Base-by-base conservation (phyloP, 37 sponge, comb jelly and placozoan species). In the Aplysina aerophoba region DNA sequence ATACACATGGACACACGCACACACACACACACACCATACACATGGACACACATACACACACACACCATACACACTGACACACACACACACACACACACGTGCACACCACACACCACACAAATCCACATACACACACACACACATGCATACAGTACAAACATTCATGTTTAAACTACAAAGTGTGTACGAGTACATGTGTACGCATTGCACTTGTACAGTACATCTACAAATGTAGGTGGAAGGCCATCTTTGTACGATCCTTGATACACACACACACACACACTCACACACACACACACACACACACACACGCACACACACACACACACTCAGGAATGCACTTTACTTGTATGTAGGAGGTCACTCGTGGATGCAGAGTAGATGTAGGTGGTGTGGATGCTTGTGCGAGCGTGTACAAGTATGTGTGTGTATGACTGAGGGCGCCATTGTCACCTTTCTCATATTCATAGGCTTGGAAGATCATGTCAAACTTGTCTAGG, bases 391-490 rank as follows among this genome's bases (percentile, higher is more conserved):
- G 78, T 75, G 37, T 31, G 34, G 1, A 27, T 21, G 40, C 53
- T 6, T 36, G 40, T 75, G 78, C 11, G 21, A 5, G 30, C 12
- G 73, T 33, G 30, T 71, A 71, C 35, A 28, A 25, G 71, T 69
- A 69, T 27, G 33, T 11, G 50, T 44, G 63, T 62, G 63, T 14
- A 25, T 62, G 71, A 17, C 34, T 17, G 34, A 69, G 34, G 15
- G 6, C 15, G 36, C 8, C 24, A 16, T 38, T 25, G 55, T 66
- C 21, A 90, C 94, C 88, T 91, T 84, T 86, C 68, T 97, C 97
- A 85, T 97, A 97, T 72, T 97, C 96, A 81, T 84, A 89, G 24
- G 97, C 97, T 80, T 97, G 97, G 62, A 95, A 89, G n/a, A 97
- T 91, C 97, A 97, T 97, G 59, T 97, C 97, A 89, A 97, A 97